Percentiles rank a stretch among this genome's conserved stretches.
Evolutionary conservation across 2,797 vertebrate species (phyloP).

Genomic region (Phyllotis vaccarum): DNA sequence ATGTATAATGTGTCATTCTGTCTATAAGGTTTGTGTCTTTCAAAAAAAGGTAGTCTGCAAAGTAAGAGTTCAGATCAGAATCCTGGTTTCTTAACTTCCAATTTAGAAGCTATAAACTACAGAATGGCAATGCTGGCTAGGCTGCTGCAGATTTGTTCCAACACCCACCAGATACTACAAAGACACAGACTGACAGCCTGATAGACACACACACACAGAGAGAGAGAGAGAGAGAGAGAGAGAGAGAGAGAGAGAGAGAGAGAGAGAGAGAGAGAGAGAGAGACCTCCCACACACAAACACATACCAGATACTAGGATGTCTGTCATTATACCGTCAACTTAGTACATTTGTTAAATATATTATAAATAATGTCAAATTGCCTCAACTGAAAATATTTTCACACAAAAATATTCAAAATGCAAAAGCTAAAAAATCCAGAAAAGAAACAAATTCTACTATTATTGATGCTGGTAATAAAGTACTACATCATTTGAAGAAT

Average conservation of each 20-base stretch:
- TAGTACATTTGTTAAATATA: neutral
- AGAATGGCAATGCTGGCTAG: neutral
- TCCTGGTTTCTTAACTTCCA: neutral
- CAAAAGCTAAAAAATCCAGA: constrained; percentile 53
- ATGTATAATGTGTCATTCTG: constrained; percentile 14
- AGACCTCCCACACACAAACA: neutral
- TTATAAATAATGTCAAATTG: constrained; percentile 48
- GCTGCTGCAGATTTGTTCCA: constrained; percentile 21
- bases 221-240: too few species aligned
- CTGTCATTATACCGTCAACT: neutral
- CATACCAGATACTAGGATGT: neutral
- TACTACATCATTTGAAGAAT: constrained; percentile 27
- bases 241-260: too few species aligned
- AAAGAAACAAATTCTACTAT: constrained; percentile 1
- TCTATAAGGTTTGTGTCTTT: neutral
- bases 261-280: neutral
- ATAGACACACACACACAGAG: neutral
- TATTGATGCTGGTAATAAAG: constrained; percentile 11
- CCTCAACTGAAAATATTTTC: constrained; percentile 41
- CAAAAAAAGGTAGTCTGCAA: neutral
- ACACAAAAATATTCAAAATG: constrained; percentile 42
- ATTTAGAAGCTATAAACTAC: neutral
- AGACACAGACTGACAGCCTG: neutral
- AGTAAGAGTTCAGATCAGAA: neutral
- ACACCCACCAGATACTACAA: neutral